Evolutionary conservation across 1,140 invertebrate species (phyloP).

Genomic region (Yoshiicerus persimilis): DNA sequence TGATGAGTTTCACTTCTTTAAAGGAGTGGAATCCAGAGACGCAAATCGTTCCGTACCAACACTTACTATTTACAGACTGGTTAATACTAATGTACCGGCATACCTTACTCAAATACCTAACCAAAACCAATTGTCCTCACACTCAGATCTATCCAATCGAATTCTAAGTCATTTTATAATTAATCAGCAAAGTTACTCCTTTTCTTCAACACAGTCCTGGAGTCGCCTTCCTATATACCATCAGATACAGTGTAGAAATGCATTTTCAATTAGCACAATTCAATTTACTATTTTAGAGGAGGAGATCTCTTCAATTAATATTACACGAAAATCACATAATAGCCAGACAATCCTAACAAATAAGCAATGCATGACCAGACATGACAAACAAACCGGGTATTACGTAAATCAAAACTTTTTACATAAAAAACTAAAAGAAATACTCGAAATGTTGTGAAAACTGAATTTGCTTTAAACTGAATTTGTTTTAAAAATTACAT

Average conservation of each 20-base stretch:
- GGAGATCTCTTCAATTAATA: neutral
- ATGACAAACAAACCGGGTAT: neutral
- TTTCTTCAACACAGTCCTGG: neutral
- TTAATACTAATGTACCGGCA: no score
- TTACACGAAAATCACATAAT: neutral
- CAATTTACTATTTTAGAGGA: neutral
- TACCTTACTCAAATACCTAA: neutral
- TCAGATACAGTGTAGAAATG: no score
- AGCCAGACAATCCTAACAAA: neutral
- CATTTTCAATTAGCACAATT: neutral
- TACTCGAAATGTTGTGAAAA: no score
- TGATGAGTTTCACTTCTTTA: neutral
- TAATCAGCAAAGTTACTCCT: neutral
- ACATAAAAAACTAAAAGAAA: no score
- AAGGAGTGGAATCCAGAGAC: no score
- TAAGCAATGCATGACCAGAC: neutral
- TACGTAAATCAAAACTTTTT: no score
- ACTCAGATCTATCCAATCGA: neutral
- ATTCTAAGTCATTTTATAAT: slow-evolving; percentile 12
- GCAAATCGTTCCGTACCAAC: no score
- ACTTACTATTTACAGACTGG: no score
- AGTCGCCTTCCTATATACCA: no score
- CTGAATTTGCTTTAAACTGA: no score
- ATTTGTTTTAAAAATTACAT: no score
- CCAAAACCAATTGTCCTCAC: neutral